These are phyloP conservation scores for Caenorhabditis plicata DNA, from an alignment of 2,888 invertebrate genomes.

Conservation along the genomic window DNA sequence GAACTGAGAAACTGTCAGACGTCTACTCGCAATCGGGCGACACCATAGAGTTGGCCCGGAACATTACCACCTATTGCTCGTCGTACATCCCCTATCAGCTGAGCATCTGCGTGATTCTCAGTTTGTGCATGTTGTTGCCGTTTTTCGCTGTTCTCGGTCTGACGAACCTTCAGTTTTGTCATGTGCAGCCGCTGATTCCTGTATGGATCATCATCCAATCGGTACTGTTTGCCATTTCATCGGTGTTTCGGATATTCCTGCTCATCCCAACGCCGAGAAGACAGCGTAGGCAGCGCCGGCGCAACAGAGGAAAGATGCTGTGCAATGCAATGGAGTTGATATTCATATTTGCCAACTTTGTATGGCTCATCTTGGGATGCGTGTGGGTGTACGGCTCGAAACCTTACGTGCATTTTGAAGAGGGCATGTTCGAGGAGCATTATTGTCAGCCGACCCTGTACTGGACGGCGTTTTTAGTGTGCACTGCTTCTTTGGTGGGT, in stretches of 20 bases:
- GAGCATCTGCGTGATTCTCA: no score
- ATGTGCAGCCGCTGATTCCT: conserved; percentile 61
- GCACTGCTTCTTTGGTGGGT: conserved; percentile 36
- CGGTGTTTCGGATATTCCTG: conserved; percentile 49
- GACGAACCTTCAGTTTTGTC: conserved; percentile 55
- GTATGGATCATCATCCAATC: conserved; percentile 57
- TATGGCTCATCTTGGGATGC: conserved; percentile 59
- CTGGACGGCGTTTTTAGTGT: conserved; percentile 43
- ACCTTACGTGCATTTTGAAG: conserved; percentile 49
- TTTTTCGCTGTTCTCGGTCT: conserved; percentile 37
- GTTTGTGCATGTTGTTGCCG: no score
- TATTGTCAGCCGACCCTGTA: conserved; percentile 52
- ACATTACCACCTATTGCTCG: conserved; percentile 53
- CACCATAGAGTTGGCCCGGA: conserved; percentile 58
- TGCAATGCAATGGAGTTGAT: conserved; percentile 51
- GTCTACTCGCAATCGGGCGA: conserved; percentile 57
- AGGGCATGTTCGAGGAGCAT: conserved; percentile 47
- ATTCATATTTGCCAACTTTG: conserved; percentile 51
- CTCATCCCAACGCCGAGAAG: conserved; percentile 38
- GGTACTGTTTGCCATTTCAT: conserved; percentile 50
- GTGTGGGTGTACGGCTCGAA: conserved; percentile 62
- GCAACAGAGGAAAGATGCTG: conserved; percentile 23
- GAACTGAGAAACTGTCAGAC: conserved; percentile 40
- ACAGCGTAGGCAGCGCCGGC: conserved; percentile 10
- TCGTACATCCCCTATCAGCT: conserved; percentile 57